Conservation (phyloP, 2,113 vertebrate species). For the Lagenorhynchus albirostris region DNA sequence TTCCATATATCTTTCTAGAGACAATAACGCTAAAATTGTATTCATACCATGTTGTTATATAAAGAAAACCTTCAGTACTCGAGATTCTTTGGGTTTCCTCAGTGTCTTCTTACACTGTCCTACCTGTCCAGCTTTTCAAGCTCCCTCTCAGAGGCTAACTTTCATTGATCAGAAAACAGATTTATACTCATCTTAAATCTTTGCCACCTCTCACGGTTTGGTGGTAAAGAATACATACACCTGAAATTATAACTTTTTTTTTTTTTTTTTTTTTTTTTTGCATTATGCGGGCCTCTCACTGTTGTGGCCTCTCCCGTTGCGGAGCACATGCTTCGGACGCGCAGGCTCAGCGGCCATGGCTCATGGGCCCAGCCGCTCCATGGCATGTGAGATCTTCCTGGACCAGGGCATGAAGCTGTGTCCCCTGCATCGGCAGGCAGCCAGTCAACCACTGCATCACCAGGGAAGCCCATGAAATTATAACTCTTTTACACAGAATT, state of each 20-base stretch:
- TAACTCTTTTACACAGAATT: neutral
- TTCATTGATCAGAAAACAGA: neutral
- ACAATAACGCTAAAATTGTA: neutral
- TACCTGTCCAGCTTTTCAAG: neutral
- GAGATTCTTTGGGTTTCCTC: neutral
- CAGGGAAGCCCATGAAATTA: neutral
- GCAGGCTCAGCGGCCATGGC: no score
- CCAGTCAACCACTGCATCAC: no score
- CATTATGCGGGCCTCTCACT: no score
- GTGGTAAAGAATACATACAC: neutral
- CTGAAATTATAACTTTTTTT: neutral
- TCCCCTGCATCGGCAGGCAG: no score
- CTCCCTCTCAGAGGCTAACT: neutral
- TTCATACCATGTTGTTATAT: neutral
- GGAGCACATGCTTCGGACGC: no score
- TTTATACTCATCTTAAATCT: neutral
- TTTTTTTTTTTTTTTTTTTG: neutral
- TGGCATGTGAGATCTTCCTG: no score
- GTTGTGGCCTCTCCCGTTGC: no score
- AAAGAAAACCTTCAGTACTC: slow-evolving; percentile 2
- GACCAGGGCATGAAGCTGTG: no score
- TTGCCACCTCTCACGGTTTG: neutral
- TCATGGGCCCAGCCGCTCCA: no score
- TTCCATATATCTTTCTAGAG: neutral
- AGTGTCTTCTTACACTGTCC: neutral